Evolutionary conservation across 92 coral and sea anemone genomes (phyloP), one percentile per base, ranked within the genome.

Genomic region (Pocillopora grandis): DNA sequence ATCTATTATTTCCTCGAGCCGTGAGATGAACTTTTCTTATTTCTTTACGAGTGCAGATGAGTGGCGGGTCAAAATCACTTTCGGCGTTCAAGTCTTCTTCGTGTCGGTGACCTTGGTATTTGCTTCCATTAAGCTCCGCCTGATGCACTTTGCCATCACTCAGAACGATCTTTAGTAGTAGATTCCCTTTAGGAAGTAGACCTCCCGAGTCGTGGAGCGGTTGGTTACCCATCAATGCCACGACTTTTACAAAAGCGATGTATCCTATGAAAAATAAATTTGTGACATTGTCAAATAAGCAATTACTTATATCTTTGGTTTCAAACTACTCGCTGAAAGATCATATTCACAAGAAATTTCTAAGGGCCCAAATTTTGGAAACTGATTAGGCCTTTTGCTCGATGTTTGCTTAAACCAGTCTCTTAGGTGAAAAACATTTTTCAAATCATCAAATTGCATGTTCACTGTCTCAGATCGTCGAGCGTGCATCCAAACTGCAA

Each of bases 1-100:
- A 80, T 80, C 84, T 52, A 49, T 80, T 75, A 52, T n/a, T 52
- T 23, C 84, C 84, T 66, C 65, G 37, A 80, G 84, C 84, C 84
- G 66, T 16, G 66, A 80, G 84, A 80, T 80, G 66, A 66, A 80
- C 84, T 52, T 48, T 63, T 52, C 66, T 55, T 16, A 80, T 80
- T 55, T 80, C 84, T 52, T n/a, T 7, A 48, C 31, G 65, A 14
- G 84, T 80, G 84, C 84, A 80, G 84, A 20, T 80, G 49, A 80
- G 84, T 1, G 2, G 6, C 12, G 65, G 84, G 14, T 10, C 6
- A 52, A 80, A 80, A n/a, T 67, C 18, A 42, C 56, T 36, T 9
- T 80, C 17, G 66, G 9, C 63, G 20, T 21, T 11, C 84, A 80
- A 19, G 66, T 21, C 75, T 66, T 12, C 66, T 42, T 49, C 1